Evolutionary conservation across 2,113 vertebrate genomes (phyloP), one percentile per base, ranked within the genome.

Genomic region (Acrocephalus kingi): DNA sequence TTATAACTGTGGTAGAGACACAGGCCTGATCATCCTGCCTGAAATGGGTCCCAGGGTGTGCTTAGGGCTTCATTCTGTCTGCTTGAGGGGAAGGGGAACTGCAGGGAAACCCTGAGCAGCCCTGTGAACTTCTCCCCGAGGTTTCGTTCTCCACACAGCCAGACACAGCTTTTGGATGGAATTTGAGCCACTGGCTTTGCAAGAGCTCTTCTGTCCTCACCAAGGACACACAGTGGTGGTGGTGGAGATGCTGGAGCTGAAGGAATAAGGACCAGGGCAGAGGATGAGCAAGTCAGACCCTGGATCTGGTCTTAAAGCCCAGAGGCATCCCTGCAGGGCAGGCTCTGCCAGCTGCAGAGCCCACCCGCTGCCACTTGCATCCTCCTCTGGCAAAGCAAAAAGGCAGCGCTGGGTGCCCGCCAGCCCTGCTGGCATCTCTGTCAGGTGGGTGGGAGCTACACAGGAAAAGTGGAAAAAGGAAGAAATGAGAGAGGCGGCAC

Each of bases 361-460:
- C 35, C 73, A 18, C 45, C 55, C 0, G 0, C 41, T 7, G 35
- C 54, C 67, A 11, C 78, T 41, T 25, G 54, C 78, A 85, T 48
- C 51, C 56, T 94, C 48, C 84, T 82, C 33, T 56, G 89, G 52
- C 66, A 68, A 24, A 88, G 71, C 0, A 9, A 33, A 48, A 72
- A 91, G 76, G 75, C 69, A 91, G 80, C 1, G 2, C 68, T 95
- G 92, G 76, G 90, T 39, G 67, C 81, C 68, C 0, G 68, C 94
- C 95, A 94, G 94, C 73, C 64, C 81, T 41, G 77, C 87, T 69
- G 88, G 83, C 83, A 78, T 54, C 92, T 55, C 18, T 33, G 30
- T 4, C 59, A 19, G 73, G 39, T 55, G 91, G 61, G 81, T 78
- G 81, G 90, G 81, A 94, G 92, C 84, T 30, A 7, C 83, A 72